phyloP scores from a whole-genome alignment of 2,888 invertebrate species.

The Yponomeuta cagnagella region DNA sequence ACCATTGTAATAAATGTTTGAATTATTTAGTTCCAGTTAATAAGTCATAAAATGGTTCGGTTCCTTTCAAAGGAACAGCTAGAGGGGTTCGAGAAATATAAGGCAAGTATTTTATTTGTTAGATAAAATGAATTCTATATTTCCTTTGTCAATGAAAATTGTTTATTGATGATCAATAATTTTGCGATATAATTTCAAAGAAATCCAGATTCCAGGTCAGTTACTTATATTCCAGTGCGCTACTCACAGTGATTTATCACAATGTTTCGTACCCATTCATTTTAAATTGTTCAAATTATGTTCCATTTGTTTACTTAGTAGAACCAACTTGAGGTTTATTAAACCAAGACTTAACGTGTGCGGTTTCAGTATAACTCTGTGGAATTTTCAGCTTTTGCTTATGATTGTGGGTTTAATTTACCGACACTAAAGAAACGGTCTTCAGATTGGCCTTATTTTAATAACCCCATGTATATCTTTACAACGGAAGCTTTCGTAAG shows the following conservation, averaged over 20 bases:
- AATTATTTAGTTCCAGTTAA: not conserved
- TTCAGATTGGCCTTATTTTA: no score
- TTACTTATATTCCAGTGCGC: no score
- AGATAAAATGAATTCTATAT: not conserved
- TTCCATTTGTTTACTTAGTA: no score
- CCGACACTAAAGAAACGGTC: no score
- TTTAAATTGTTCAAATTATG: no score
- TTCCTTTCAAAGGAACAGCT: slow-evolving; percentile 82
- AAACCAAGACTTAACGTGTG: slow-evolving; percentile 5
- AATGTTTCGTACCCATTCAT: no score
- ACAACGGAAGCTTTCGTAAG: no score
- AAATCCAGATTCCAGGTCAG: no score
- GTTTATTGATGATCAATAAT: not conserved
- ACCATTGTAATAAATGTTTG: not conserved
- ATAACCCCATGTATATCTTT: no score
- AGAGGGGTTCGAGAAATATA: slow-evolving; percentile 95
- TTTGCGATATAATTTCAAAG: not conserved
- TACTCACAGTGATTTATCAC: no score
- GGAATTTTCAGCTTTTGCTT: slow-evolving; percentile 13
- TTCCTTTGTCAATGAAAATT: not conserved
- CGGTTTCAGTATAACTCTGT: slow-evolving; percentile 94
- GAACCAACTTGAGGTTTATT: not conserved
- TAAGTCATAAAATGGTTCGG: not conserved
- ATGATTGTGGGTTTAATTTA: no score
- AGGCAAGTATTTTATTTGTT: slow-evolving; percentile 75